Percentiles rank a stretch among this genome's conserved stretches.
Conservation (phyloP, 2,888 invertebrate species). For the Drosophila ezoana region DNA sequence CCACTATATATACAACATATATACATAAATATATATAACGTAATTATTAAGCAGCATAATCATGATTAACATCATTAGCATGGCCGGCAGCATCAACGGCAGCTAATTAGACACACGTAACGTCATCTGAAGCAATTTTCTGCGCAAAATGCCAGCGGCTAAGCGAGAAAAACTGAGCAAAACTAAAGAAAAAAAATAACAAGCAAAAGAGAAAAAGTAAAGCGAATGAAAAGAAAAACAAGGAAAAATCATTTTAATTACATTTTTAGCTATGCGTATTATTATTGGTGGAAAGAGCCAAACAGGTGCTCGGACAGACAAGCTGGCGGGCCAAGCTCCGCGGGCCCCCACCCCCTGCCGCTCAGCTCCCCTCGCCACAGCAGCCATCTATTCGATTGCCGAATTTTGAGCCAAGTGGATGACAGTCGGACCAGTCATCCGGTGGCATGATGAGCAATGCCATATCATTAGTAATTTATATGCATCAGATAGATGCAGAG, state of each 20-base stretch:
- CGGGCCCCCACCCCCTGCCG: background rate
- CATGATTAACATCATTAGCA: constrained; percentile 31
- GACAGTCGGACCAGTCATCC: background rate
- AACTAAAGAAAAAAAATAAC: constrained; percentile 24
- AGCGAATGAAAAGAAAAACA: constrained; percentile 13
- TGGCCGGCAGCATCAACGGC: constrained; percentile 25
- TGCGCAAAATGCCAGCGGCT: constrained; percentile 36
- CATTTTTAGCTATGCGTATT: constrained; percentile 43
- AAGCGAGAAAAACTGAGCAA: constrained; percentile 19
- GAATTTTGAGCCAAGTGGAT: constrained; percentile 16
- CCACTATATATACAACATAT: background rate
- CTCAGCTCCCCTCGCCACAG: background rate
- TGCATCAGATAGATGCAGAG: background rate
- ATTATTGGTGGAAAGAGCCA: constrained; percentile 43
- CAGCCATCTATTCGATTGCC: background rate
- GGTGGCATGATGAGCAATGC: constrained; percentile 8
- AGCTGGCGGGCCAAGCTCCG: constrained; percentile 14
- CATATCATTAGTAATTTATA: constrained; percentile 1
- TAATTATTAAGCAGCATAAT: constrained; percentile 23
- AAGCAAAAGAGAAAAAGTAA: background rate
- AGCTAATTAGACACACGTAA: constrained; percentile 63
- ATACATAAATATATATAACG: constrained; percentile 1
- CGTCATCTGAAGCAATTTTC: constrained; percentile 50
- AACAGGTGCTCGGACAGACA: constrained; percentile 55
- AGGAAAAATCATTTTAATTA: constrained; percentile 64